Conservation (phyloP, 2,888 invertebrate genomes). For the Deroplatys truncata region DNA sequence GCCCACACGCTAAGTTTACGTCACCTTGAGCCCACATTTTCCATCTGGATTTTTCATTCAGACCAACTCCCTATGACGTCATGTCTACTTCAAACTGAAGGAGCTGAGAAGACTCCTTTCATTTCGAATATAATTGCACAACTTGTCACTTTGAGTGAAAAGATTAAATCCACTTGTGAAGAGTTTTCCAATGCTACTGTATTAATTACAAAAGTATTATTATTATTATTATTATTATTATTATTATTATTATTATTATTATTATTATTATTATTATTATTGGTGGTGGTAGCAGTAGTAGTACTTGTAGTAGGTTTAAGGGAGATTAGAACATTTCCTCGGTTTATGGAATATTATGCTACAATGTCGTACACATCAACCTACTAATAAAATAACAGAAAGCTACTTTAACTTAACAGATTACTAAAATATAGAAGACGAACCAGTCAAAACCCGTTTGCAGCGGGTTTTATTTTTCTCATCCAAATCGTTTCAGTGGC, state of each 20-base stretch:
- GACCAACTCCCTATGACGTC: slow-evolving; percentile 18
- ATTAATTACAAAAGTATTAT: not conserved
- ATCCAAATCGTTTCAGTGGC: too few relatives aligned
- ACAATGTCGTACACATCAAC: too few relatives aligned
- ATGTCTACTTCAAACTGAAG: not conserved
- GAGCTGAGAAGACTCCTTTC: not conserved
- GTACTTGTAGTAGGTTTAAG: too few relatives aligned
- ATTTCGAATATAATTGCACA: not conserved
- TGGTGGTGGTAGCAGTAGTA: not conserved
- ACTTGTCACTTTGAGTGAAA: not conserved
- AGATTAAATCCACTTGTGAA: too few relatives aligned
- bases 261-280: not conserved
- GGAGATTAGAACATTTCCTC: too few relatives aligned
- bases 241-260: not conserved
- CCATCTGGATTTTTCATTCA: slow-evolving; percentile 21
- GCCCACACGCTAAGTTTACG: not conserved
- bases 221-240: not conserved
- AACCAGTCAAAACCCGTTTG: too few relatives aligned
- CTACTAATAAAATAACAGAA: too few relatives aligned
- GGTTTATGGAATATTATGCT: too few relatives aligned
- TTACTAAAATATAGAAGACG: too few relatives aligned
- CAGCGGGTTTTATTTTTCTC: too few relatives aligned
- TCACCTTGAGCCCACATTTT: slow-evolving; percentile 17
- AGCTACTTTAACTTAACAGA: too few relatives aligned
- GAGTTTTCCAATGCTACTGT: not conserved